Conservation (phyloP, 1,140 invertebrate species). For the Nomia melanderi region DNA sequence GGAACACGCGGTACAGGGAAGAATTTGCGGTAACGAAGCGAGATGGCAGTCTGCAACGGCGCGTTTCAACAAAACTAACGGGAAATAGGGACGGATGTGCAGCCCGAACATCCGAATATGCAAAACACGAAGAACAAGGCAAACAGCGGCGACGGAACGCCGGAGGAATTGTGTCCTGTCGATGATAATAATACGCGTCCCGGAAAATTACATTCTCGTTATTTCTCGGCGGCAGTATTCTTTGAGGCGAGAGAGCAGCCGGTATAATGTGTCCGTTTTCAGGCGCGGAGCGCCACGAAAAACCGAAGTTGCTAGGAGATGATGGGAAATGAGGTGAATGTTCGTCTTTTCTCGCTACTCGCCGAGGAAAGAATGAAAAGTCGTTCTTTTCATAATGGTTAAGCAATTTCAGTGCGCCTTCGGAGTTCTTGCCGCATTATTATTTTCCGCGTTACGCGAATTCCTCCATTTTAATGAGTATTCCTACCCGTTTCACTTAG, state of each 20-base stretch:
- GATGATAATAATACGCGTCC: slow-evolving; percentile 57
- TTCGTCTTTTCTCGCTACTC: slow-evolving; percentile 24
- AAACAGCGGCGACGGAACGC: neutral
- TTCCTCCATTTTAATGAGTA: slow-evolving; percentile 19
- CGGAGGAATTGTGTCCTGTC: slow-evolving; percentile 24
- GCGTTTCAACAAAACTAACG: slow-evolving; percentile 27
- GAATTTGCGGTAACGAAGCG: slow-evolving; percentile 23
- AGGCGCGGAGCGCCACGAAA: slow-evolving; percentile 22
- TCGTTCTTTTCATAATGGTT: slow-evolving; percentile 28
- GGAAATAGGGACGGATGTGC: slow-evolving; percentile 44
- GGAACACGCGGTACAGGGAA: too few relatives aligned
- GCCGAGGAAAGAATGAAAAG: slow-evolving; percentile 17
- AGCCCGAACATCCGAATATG: slow-evolving; percentile 27
- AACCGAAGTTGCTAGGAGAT: slow-evolving; percentile 36
- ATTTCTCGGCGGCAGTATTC: slow-evolving; percentile 38
- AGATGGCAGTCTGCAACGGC: slow-evolving; percentile 32
- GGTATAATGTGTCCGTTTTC: slow-evolving; percentile 16
- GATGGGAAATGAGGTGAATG: slow-evolving; percentile 53
- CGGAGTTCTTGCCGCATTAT: slow-evolving; percentile 2
- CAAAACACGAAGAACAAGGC: slow-evolving; percentile 32
- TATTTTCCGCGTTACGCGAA: slow-evolving; percentile 26
- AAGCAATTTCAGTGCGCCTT: slow-evolving; percentile 23
- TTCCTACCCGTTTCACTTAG: slow-evolving; percentile 1
- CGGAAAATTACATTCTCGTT: slow-evolving; percentile 66
- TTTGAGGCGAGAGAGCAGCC: slow-evolving; percentile 13